These are phyloP conservation scores for Sylvia borin DNA, from an alignment of 2,797 vertebrate species.

Conservation along the genomic window DNA sequence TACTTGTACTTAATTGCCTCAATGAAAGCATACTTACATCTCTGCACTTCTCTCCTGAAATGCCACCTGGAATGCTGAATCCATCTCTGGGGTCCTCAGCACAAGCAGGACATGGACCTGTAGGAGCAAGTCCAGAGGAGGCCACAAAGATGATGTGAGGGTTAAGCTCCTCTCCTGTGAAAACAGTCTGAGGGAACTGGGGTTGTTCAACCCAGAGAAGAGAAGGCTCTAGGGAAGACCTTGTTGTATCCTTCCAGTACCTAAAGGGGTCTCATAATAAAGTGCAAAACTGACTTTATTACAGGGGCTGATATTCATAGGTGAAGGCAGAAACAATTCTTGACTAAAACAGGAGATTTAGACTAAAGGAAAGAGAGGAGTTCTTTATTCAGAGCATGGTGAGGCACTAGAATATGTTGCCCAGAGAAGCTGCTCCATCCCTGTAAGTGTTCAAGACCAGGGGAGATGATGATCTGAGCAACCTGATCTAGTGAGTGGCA, in stretches of 20 bases:
- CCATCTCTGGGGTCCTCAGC: background rate
- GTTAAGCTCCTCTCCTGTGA: background rate
- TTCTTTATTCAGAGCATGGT: background rate
- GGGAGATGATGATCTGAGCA: background rate
- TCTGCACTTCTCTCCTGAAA: background rate
- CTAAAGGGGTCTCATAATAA: background rate
- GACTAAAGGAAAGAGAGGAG: background rate
- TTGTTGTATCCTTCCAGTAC: background rate
- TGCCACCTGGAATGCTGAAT: background rate
- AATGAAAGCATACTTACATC: conserved; percentile 52
- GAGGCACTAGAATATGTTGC: background rate
- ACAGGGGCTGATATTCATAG: background rate
- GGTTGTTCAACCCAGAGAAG: background rate
- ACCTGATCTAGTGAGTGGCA: too few species aligned
- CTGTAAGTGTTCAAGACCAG: background rate
- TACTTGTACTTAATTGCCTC: conserved; percentile 60
- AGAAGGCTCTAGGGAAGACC: background rate
- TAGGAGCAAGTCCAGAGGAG: background rate
- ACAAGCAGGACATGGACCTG: background rate
- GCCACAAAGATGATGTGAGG: background rate
- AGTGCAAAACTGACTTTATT: background rate
- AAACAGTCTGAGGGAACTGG: background rate
- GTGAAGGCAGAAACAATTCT: background rate
- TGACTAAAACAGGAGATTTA: background rate
- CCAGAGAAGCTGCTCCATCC: background rate